Base-by-base conservation (phyloP, 1,140 invertebrate species). In the Liolophura sinensis region DNA sequence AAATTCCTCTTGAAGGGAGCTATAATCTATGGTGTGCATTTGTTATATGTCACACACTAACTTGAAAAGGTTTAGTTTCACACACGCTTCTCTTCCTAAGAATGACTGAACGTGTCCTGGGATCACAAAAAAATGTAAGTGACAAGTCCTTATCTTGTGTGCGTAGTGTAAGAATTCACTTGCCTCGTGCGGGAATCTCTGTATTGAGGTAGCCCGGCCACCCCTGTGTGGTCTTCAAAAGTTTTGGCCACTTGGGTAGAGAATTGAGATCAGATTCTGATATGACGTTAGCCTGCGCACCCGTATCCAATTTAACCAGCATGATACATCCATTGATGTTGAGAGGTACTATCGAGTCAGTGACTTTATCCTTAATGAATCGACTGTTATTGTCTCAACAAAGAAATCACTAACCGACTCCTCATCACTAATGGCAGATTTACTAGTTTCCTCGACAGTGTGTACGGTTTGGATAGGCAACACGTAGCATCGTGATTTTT, bases 61-160 rank as follows among this genome's bases (percentile, higher is more conserved):
- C 62, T 65, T 60, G 20, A 72, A 27, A 25, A 69, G 31, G 24
- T 50, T 25, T 9, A 66, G 18, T 27, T 56, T 56, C 27, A 46
- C 22, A 60, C 48, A 48, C 46, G 59, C 57, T n/a, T 66, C 52
- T 46, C 22, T 31, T 62, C 64, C 56, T 15, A 66, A 18, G 24
- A 66, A 62, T 47, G 62, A 54, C 48, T 57, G 59, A 54, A 60
- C 40, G 14, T 65, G 46, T 52, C n/a, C 40, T n/a, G 58, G 48
- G 12, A 68, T 55, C 22, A 67, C 60, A 47, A 51, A 63, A n/a
- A 62, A 65, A 59, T 65, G 25, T n/a, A 63, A 50, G 51, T 49
- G 12, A 62, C 56, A 58, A 31, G 47, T 57, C 47, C 49, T 22
- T 22, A 56, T 61, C 18, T 69, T 65, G 27, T 27, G 20, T 25